Percentiles rank a stretch among this genome's conserved stretches.
Conservation (phyloP, 2,888 invertebrate genomes). For the Ectemnius continuus region DNA sequence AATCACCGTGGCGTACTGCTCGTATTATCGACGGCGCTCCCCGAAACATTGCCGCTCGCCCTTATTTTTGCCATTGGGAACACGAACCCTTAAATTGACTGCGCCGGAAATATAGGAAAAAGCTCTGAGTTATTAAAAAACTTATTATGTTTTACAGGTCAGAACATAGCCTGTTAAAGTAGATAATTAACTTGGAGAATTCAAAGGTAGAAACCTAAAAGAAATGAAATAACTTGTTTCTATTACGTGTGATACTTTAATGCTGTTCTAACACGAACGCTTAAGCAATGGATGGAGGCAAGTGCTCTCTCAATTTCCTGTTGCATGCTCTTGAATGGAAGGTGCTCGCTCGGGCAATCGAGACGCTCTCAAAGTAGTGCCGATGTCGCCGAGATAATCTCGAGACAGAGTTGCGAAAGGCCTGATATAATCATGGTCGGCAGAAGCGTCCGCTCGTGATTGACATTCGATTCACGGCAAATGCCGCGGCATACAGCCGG, state of each 20-base stretch:
- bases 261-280: no score
- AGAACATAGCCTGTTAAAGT: no score
- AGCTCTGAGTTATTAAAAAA: no score
- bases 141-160: no score
- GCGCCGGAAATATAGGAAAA: no score
- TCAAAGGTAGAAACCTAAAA: no score
- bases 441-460: background rate
- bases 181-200: no score
- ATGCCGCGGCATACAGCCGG: background rate
- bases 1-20: background rate
- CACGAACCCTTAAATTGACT: background rate
- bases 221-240: no score
- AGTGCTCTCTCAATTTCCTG: no score
- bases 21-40: background rate
- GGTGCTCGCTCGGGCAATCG: background rate
- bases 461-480: conserved; percentile 16
- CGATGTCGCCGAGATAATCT: background rate
- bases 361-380: background rate
- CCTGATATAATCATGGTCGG: background rate
- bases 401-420: background rate
- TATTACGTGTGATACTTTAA: no score
- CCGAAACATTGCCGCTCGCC: background rate
- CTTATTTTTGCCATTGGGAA: background rate
- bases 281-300: no score
- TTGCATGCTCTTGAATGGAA: background rate